phyloP scores from a whole-genome alignment of 1,140 invertebrate genomes.

The Bathynomus jamesi region DNA sequence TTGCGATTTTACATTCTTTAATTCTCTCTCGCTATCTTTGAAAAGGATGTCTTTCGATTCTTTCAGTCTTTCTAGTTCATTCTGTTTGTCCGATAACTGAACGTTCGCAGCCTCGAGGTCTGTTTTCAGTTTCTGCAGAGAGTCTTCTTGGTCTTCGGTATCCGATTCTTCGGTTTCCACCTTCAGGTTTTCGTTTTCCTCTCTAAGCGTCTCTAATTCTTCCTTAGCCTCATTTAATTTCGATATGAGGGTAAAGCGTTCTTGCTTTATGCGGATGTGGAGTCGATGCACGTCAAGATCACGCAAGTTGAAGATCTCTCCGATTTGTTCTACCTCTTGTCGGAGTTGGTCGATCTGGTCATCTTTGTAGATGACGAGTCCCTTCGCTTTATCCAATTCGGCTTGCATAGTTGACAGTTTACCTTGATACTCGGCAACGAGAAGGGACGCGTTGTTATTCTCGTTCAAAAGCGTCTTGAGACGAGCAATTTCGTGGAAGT shows the following conservation, averaged over 20 bases:
- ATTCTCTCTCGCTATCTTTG: neutral
- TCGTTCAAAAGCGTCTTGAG: conserved; percentile 12
- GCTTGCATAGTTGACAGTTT: neutral
- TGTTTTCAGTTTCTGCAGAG: too few species aligned
- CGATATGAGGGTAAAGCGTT: neutral
- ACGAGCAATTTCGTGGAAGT: conserved; percentile 7
- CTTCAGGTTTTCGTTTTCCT: too few species aligned
- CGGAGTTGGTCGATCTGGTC: conserved; percentile 22
- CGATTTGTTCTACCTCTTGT: conserved; percentile 18
- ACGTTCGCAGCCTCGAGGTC: too few species aligned
- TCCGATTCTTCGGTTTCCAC: too few species aligned
- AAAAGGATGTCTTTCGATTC: neutral
- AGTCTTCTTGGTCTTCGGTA: too few species aligned
- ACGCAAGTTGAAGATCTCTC: conserved; percentile 5
- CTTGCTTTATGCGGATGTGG: neutral
- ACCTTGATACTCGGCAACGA: neutral
- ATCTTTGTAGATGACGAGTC: conserved; percentile 24
- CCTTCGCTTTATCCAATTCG: conserved; percentile 16
- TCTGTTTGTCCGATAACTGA: too few species aligned
- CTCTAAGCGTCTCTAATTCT: neutral
- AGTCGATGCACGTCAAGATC: neutral
- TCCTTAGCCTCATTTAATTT: neutral
- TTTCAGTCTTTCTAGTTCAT: too few species aligned
- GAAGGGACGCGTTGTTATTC: neutral
- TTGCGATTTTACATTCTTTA: neutral